Conservation (phyloP, 2,888 invertebrate genomes). For the Exephanes ischioxanthus region DNA sequence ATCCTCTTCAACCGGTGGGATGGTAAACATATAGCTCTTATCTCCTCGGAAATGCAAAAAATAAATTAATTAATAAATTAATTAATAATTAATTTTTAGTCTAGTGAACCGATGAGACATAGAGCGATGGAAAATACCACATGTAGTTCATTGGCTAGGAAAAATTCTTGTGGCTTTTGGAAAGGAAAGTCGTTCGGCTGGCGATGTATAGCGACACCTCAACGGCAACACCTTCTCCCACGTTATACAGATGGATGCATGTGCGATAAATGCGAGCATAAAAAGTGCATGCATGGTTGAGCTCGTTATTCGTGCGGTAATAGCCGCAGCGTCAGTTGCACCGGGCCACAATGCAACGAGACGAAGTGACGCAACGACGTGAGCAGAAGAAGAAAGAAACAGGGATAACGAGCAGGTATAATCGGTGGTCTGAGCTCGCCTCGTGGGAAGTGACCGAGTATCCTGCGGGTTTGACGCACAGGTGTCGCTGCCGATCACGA, state of each 20-base stretch:
- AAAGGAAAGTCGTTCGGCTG: slow-evolving; percentile 58
- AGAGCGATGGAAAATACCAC: slow-evolving; percentile 30
- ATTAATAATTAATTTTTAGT: background rate
- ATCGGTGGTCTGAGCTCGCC: slow-evolving; percentile 27
- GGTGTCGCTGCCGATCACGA: slow-evolving; percentile 52
- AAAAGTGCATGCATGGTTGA: slow-evolving; percentile 61
- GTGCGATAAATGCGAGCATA: slow-evolving; percentile 44
- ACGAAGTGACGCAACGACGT: slow-evolving; percentile 22
- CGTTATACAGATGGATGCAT: slow-evolving; percentile 58
- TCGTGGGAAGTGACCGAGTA: slow-evolving; percentile 27
- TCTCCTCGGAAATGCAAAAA: background rate
- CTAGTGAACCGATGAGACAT: background rate
- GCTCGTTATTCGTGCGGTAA: slow-evolving; percentile 65
- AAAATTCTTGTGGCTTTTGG: slow-evolving; percentile 56
- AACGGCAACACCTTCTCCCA: slow-evolving; percentile 55
- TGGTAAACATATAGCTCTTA: background rate
- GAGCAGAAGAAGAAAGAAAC: background rate
- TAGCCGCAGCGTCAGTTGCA: background rate
- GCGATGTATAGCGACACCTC: slow-evolving; percentile 23
- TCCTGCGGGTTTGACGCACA: background rate
- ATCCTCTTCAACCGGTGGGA: slow-evolving; percentile 9
- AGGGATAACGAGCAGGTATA: slow-evolving; percentile 16
- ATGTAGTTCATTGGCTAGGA: slow-evolving; percentile 30
- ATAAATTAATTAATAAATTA: background rate
- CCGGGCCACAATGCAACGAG: slow-evolving; percentile 13